These are phyloP conservation scores for Rousettus madagascariensis DNA, from an alignment of 2,797 vertebrate genomes.

Conservation along the genomic window DNA sequence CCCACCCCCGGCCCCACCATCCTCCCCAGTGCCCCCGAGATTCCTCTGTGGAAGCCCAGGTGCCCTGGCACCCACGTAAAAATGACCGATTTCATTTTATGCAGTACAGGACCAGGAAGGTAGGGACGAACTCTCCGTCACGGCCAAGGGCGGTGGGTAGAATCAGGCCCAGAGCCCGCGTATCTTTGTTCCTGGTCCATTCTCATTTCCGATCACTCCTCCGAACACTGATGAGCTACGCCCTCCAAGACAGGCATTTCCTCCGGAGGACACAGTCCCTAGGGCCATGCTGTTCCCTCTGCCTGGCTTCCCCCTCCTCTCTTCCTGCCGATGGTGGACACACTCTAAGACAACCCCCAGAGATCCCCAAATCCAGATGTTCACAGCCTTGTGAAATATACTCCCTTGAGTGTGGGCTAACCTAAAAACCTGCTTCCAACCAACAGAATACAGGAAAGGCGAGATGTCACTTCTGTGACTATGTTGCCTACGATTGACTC, in stretches of 20 bases:
- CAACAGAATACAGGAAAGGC: neutral
- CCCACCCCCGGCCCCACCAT: neutral
- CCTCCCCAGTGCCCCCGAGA: neutral
- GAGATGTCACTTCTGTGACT: neutral
- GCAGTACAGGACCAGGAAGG: neutral
- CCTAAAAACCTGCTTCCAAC: neutral
- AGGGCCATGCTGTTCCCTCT: neutral
- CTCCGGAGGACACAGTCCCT: neutral
- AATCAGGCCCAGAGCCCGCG: fast-evolving
- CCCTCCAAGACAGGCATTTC: neutral
- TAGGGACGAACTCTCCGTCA: neutral
- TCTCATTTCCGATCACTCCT: neutral
- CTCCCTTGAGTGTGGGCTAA: too few species aligned
- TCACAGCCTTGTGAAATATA: neutral
- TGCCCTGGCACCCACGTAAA: neutral
- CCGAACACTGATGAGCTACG: neutral
- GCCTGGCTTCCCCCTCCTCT: neutral
- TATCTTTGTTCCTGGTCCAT: neutral
- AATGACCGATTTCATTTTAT: neutral
- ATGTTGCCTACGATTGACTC: neutral
- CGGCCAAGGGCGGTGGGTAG: neutral
- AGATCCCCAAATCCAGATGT: neutral
- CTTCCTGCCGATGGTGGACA: neutral
- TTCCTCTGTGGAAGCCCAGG: neutral
- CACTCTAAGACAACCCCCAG: neutral